Base-by-base conservation (phyloP, 2,797 vertebrate genomes). In the Craterocephalus amniculus region DNA sequence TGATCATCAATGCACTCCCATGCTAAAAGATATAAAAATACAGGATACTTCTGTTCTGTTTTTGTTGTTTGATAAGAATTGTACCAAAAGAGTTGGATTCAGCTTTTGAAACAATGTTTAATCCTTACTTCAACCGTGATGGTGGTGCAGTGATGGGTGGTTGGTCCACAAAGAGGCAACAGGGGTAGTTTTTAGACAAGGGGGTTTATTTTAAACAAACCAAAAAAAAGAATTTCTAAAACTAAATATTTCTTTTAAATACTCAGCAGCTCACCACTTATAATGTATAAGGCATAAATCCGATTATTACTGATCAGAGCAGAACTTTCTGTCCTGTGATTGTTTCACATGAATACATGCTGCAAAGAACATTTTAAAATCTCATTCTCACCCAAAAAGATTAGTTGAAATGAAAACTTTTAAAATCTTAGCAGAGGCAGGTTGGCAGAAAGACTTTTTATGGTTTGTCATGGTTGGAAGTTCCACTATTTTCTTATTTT, bases 321-420 rank as follows among this genome's bases (percentile, higher is more conserved):
- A 12, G 64, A n/a, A 34, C 58, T 67, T 74, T 65, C 59, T 27
- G 34, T 5, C 27, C 32, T 54, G 24, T 38, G 14, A 8, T 38
- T 26, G 11, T 68, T 59, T 77, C 68, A 63, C 68, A 63, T 2
- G 0, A 56, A 22, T 40, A 35, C 10, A 57, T 31, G 36, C 22
- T 45, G 31, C 35, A 36, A 8, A 69, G 49, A 79, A 49, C 57
- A 22, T 58, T 70, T 70, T 57, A 29, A 51, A 18, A 16, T 61
- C 40, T 63, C 60, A 20, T 43, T 13, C 61, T 79, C 26, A 67
- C 72, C 74, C 36, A 48, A 61, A 61, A 54, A 66, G 76, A 86
- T 70, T 69, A 74, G 55, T 57, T 45, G 38, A 68, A 57, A 68
- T 31, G 22, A 38, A 5, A 71, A 54, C 8, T 24, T 35, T 71